A percentile compares a stretch with the other conserved stretches of the same genome.
phyloP scores from a whole-genome alignment of 2,797 vertebrate genomes.

The Dermochelys coriacea region DNA sequence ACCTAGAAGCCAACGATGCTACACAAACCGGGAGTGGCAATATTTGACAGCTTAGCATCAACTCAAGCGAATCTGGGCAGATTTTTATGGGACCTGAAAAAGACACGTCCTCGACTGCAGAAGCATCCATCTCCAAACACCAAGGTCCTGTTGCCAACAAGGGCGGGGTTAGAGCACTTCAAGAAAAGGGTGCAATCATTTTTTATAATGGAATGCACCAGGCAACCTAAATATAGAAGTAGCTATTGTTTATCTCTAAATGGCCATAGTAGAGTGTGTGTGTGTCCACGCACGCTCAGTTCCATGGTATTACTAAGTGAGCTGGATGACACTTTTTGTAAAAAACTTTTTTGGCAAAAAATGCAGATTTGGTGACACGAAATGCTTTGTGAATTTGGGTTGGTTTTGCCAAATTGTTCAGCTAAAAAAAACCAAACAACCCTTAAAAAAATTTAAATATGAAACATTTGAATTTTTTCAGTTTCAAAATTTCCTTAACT shows the following conservation, averaged over 20 bases:
- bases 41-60: background rate
- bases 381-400: background rate
- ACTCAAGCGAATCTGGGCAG: background rate
- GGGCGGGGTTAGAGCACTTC: background rate
- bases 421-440: background rate
- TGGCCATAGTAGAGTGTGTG: background rate
- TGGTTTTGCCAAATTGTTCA: background rate
- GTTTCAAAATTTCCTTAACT: background rate
- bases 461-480: background rate
- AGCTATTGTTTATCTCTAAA: background rate
- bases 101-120: background rate
- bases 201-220: background rate
- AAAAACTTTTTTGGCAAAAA: background rate
- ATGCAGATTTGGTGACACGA: background rate
- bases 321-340: background rate
- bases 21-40: background rate
- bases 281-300: accelerated
- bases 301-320: background rate
- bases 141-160: background rate
- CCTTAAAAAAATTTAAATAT: background rate
- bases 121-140: background rate
- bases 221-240: background rate
- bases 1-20: background rate
- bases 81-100: background rate
- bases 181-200: background rate